These are phyloP conservation scores for Ormyrus nitidulus DNA, from an alignment of 2,888 invertebrate species.

Conservation along the genomic window DNA sequence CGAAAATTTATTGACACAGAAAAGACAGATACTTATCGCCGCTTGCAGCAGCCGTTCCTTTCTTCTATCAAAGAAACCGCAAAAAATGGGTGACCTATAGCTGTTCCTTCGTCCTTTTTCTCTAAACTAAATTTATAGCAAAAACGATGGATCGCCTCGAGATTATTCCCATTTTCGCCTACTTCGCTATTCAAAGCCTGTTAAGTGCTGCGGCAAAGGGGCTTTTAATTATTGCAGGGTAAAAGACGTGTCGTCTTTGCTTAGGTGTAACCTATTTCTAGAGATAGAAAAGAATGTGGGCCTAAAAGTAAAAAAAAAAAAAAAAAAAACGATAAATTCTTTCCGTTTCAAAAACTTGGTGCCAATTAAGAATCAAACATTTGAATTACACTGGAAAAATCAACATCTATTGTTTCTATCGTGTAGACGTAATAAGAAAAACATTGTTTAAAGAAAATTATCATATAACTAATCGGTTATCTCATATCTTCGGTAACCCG, in stretches of 20 bases:
- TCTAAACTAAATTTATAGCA: slow-evolving; percentile 33
- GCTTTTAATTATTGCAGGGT: slow-evolving; percentile 27
- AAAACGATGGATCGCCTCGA: slow-evolving; percentile 16
- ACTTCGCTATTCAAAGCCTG: slow-evolving; percentile 30
- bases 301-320: not conserved
- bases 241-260: not conserved
- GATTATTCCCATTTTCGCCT: slow-evolving; percentile 21
- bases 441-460: too few species aligned
- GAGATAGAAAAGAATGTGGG: slow-evolving; percentile 15
- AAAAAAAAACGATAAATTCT: not conserved
- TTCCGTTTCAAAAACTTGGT: not conserved
- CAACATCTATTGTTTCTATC: too few species aligned
- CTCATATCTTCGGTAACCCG: too few species aligned
- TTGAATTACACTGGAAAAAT: slow-evolving; percentile 5
- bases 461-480: too few species aligned
- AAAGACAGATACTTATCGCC: slow-evolving; percentile 14
- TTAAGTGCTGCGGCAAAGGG: slow-evolving; percentile 7
- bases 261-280: slow-evolving; percentile 1
- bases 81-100: slow-evolving; percentile 11
- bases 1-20: slow-evolving; percentile 12
- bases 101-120: too few species aligned
- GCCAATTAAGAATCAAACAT: slow-evolving; percentile 32
- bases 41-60: slow-evolving; percentile 14
- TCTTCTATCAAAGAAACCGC: slow-evolving; percentile 32
- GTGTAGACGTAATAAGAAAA: too few species aligned